A percentile compares a stretch with the other conserved stretches of the same genome.
Conservation (phyloP, 2,797 vertebrate genomes). For the Spinus pinus region DNA sequence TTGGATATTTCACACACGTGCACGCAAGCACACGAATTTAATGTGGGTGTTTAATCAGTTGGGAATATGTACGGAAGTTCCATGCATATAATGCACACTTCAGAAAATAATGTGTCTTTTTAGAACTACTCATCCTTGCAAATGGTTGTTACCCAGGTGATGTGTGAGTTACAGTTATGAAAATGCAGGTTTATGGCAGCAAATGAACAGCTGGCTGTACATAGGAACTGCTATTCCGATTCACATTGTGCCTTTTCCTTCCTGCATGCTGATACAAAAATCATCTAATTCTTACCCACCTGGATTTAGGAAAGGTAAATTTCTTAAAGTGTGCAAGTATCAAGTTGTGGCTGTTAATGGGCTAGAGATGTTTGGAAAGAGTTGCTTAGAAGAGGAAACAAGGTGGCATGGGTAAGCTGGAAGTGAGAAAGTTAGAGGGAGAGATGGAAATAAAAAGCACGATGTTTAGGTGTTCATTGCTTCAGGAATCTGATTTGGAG, state of each 20-base stretch:
- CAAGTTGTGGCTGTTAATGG: background rate
- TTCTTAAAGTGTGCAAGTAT: background rate
- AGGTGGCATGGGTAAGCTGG: background rate
- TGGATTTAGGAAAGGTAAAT: background rate
- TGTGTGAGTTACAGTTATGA: background rate
- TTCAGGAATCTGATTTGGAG: background rate
- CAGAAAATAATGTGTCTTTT: background rate
- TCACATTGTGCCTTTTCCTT: background rate
- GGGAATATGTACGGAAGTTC: background rate
- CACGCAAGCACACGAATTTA: rapidly evolving
- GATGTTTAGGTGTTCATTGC: background rate
- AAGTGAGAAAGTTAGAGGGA: background rate
- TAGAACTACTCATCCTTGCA: background rate
- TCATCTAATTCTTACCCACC: background rate
- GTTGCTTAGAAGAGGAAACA: background rate
- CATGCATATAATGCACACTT: background rate
- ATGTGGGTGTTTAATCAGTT: background rate
- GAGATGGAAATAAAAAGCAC: background rate
- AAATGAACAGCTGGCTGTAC: background rate
- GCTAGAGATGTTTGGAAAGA: background rate
- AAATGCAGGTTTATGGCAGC: background rate
- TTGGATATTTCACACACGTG: background rate
- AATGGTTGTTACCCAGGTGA: background rate
- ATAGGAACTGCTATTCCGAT: background rate
- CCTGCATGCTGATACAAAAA: background rate